These are phyloP conservation scores for Trachops cirrhosus DNA, from an alignment of 2,797 vertebrate species.

Conservation along the genomic window DNA sequence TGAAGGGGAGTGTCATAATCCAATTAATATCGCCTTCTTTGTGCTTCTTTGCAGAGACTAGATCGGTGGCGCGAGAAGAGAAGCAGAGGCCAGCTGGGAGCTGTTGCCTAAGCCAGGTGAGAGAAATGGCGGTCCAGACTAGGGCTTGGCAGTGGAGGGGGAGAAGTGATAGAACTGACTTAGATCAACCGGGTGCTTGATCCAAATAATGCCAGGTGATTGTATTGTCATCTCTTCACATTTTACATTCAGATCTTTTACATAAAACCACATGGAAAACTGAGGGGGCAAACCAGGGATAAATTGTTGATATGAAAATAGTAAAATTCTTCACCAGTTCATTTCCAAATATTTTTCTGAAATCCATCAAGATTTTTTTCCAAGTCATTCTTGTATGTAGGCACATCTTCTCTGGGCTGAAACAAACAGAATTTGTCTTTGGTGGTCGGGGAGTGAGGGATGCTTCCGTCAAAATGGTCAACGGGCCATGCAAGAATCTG, in stretches of 20 bases:
- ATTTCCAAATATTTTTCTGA: constrained; percentile 41
- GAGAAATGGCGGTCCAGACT: background rate
- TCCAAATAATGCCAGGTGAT: background rate
- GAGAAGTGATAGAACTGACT: background rate
- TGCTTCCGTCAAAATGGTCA: constrained; percentile 28
- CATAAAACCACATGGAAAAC: background rate
- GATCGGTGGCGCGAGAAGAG: background rate
- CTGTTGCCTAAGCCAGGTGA: background rate
- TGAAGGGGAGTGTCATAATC: background rate
- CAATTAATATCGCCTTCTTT: background rate
- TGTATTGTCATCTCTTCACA: background rate
- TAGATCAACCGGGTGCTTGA: background rate
- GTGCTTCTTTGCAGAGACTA: background rate
- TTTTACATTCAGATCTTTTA: background rate
- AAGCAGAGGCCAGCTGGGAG: background rate
- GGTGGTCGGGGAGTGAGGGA: background rate
- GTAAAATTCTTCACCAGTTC: background rate
- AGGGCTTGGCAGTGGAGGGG: background rate
- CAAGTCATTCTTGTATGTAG: background rate
- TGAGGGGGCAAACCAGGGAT: background rate
- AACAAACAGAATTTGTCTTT: constrained; percentile 6
- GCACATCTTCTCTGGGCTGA: background rate
- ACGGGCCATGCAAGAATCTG: background rate
- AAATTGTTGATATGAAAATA: constrained; percentile 12
- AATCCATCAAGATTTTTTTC: background rate